Evolutionary conservation across 2,888 invertebrate genomes (phyloP).

Genomic region (Alloplasta piceator): DNA sequence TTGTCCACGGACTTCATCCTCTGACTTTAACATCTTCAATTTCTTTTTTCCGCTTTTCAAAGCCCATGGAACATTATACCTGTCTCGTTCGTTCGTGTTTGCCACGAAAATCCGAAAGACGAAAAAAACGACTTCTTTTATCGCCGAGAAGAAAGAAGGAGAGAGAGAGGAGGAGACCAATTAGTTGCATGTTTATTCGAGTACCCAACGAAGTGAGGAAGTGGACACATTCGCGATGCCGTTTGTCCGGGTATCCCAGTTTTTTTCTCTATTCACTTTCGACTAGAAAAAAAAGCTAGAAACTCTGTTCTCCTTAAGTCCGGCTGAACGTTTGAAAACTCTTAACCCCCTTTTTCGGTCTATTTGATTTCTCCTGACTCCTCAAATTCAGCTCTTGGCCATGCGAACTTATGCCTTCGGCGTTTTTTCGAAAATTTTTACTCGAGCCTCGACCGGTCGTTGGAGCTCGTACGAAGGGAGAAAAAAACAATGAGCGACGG

Average conservation of each 20-base stretch:
- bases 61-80: slow-evolving; percentile 59
- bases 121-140: slow-evolving; percentile 69
- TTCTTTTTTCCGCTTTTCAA: slow-evolving; percentile 53
- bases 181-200: slow-evolving; percentile 81
- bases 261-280: slow-evolving; percentile 13
- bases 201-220: slow-evolving; percentile 53
- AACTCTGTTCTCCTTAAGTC: slow-evolving; percentile 37
- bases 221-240: slow-evolving; percentile 72
- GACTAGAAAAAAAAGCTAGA: slow-evolving; percentile 52
- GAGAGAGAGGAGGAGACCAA: slow-evolving; percentile 76
- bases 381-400: slow-evolving; percentile 54
- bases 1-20: slow-evolving; percentile 59
- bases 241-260: slow-evolving; percentile 66
- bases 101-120: slow-evolving; percentile 71
- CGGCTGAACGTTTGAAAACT: slow-evolving; percentile 59
- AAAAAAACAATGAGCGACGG: too few relatives aligned
- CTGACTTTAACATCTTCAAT: slow-evolving; percentile 55
- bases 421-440: slow-evolving; percentile 41
- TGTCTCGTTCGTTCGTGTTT: slow-evolving; percentile 75
- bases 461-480: neutral
- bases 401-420: slow-evolving; percentile 48
- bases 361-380: slow-evolving; percentile 60
- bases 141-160: slow-evolving; percentile 51
- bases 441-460: slow-evolving; percentile 6
- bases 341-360: slow-evolving; percentile 56